A percentile compares a stretch with the other conserved stretches of the same genome.
Conservation (phyloP, 2,888 invertebrate species). For the Callinectes sapidus region DNA sequence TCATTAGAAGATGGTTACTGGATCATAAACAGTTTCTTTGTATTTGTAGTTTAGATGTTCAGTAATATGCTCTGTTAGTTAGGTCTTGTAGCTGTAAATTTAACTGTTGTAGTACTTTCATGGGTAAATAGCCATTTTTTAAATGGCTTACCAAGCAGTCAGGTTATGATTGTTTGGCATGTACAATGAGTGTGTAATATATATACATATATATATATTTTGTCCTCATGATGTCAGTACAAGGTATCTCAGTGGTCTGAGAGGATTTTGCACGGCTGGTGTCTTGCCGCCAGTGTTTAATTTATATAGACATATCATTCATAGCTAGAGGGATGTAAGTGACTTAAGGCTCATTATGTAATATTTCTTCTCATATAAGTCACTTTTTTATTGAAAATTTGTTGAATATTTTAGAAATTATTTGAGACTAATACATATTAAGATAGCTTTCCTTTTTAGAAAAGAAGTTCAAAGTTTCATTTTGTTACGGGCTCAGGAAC, state of each 20-base stretch:
- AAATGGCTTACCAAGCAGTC: slow-evolving; percentile 52
- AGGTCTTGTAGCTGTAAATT: slow-evolving; percentile 58
- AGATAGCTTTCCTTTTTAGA: neutral
- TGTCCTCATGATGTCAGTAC: slow-evolving; percentile 69
- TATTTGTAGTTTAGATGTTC: slow-evolving; percentile 56
- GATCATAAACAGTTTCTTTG: slow-evolving; percentile 52
- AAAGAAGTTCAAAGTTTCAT: neutral
- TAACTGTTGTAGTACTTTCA: slow-evolving; percentile 48
- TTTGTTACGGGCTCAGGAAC: neutral
- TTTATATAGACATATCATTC: slow-evolving; percentile 67
- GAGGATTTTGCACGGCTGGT: slow-evolving; percentile 60
- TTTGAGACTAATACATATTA: neutral
- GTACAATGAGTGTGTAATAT: slow-evolving; percentile 69
- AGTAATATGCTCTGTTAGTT: slow-evolving; percentile 55
- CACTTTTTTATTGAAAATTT: slow-evolving; percentile 20
- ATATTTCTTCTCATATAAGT: neutral
- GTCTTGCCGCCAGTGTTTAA: slow-evolving; percentile 61
- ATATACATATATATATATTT: slow-evolving; percentile 64
- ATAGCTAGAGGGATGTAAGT: slow-evolving; percentile 56
- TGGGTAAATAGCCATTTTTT: slow-evolving; percentile 54
- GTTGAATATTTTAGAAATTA: neutral
- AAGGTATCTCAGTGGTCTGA: slow-evolving; percentile 69
- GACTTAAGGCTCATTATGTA: slow-evolving; percentile 50
- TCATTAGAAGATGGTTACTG: slow-evolving; percentile 55
- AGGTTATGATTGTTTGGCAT: slow-evolving; percentile 60